phyloP scores from a whole-genome alignment of 2,797 vertebrate genomes.

The Ibycter americanus region DNA sequence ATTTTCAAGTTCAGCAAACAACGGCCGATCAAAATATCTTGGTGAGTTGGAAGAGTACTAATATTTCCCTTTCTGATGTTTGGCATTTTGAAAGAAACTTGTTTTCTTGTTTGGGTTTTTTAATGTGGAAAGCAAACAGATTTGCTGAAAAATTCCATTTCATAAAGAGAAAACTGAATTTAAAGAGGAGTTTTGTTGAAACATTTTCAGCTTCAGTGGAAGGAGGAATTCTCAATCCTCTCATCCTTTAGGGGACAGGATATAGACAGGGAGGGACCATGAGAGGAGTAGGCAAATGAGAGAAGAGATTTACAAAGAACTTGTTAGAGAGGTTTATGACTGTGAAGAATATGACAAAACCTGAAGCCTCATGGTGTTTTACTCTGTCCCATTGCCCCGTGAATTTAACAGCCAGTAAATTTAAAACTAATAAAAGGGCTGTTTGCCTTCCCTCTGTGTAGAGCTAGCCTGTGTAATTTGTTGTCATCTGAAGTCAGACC shows the following conservation, averaged over 20 bases:
- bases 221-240: neutral
- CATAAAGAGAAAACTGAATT: neutral
- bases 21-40: neutral
- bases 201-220: neutral
- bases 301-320: neutral
- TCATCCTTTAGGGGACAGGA: neutral
- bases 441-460: neutral
- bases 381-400: neutral
- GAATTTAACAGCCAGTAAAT: constrained; percentile 29
- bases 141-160: neutral
- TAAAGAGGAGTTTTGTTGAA: neutral
- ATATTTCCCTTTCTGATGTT: neutral
- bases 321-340: neutral
- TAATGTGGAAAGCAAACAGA: neutral
- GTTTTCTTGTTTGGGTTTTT: neutral
- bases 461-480: neutral
- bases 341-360: neutral
- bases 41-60: neutral
- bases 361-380: neutral
- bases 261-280: neutral
- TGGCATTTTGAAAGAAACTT: neutral
- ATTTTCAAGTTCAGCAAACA: neutral
- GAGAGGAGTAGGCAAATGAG: neutral
- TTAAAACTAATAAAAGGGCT: neutral
- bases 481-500: neutral